A percentile compares a stretch with the other conserved stretches of the same genome.
Conservation (phyloP, 2,888 invertebrate genomes). For the Biston stratarius region DNA sequence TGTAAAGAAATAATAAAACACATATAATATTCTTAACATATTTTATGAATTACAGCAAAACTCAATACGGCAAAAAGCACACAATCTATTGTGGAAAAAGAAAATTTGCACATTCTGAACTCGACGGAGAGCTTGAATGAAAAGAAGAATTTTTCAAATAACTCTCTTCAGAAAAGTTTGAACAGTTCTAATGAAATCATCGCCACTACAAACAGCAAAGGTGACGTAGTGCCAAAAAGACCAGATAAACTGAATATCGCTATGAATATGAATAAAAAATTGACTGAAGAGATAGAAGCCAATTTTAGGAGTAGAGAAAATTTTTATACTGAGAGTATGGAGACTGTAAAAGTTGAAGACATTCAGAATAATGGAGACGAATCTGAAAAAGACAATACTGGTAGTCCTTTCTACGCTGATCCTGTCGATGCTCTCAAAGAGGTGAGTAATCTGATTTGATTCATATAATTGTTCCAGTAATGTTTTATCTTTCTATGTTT, state of each 20-base stretch:
- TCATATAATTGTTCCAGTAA: not conserved
- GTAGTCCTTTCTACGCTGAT: conserved; percentile 95
- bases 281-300: conserved; percentile 81
- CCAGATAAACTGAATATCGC: conserved; percentile 81
- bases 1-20: not conserved
- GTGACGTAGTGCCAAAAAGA: conserved; percentile 78
- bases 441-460: conserved; percentile 56
- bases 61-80: conserved; percentile 77
- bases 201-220: conserved; percentile 82
- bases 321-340: conserved; percentile 79
- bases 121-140: conserved; percentile 77
- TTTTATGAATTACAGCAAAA: conserved; percentile 69
- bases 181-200: conserved; percentile 77
- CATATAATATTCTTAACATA: not conserved
- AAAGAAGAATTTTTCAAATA: conserved; percentile 73
- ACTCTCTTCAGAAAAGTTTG: conserved; percentile 73
- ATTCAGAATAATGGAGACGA: conserved; percentile 67
- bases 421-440: conserved; percentile 94
- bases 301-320: conserved; percentile 74
- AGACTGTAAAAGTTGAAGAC: conserved; percentile 80
- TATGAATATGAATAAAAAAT: conserved; percentile 81
- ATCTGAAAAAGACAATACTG: conserved; percentile 88
- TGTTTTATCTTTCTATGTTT: too few species aligned
- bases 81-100: conserved; percentile 79
- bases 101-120: conserved; percentile 75